Evolutionary conservation across 2,888 invertebrate genomes (phyloP).

Genomic region (Apamea monoglypha): DNA sequence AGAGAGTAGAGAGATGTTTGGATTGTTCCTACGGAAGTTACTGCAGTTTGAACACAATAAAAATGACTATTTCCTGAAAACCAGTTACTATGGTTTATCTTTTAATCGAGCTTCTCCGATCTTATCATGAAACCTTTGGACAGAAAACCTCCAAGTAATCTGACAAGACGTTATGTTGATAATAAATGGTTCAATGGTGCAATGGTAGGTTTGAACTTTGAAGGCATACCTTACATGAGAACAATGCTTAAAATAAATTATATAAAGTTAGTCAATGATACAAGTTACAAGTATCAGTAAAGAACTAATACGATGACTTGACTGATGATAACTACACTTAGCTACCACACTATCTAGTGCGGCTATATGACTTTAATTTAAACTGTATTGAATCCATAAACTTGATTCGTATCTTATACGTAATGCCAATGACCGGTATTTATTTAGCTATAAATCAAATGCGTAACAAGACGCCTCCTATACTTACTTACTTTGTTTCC

Average conservation of each 20-base stretch:
- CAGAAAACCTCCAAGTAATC: neutral
- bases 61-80: neutral
- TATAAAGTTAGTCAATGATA: neutral
- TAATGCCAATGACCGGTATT: no score
- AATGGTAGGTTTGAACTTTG: no score
- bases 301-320: neutral
- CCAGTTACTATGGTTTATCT: neutral
- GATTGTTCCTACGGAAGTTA: neutral
- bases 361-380: neutral
- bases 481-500: neutral
- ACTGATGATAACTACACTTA: no score
- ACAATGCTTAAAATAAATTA: no score
- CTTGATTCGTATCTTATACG: neutral
- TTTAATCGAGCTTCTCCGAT: neutral
- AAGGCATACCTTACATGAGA: no score
- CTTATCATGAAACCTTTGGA: neutral
- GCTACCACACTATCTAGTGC: neutral
- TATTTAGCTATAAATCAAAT: neutral
- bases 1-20: neutral
- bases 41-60: neutral
- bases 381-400: neutral
- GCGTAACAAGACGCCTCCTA: neutral
- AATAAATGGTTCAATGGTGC: slow-evolving; percentile 1
- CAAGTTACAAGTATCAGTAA: neutral
- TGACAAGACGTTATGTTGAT: neutral